These are phyloP conservation scores for Pterobdella sp. DNA, from an alignment of 2,888 invertebrate species.

Conservation along the genomic window DNA sequence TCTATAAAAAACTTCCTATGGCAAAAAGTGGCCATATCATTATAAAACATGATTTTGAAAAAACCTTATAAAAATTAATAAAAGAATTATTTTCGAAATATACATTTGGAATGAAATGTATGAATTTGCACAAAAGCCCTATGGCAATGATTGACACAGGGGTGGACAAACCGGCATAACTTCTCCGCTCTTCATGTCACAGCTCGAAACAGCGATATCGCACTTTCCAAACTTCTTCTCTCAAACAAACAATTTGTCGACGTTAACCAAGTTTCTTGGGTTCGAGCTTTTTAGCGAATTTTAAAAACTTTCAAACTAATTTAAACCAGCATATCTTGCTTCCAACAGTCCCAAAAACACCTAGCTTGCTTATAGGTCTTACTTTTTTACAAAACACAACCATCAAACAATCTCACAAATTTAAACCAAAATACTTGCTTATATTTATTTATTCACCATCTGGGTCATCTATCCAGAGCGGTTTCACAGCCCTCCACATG, in stretches of 20 bases:
- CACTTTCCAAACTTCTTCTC: slow-evolving; percentile 23
- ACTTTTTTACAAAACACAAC: not conserved
- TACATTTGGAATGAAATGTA: not conserved
- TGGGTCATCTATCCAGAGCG: slow-evolving; percentile 24
- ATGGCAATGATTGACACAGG: not conserved
- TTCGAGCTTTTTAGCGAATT: too few species aligned
- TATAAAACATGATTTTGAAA: too few species aligned
- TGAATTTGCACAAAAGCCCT: too few species aligned
- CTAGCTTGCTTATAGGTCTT: too few species aligned
- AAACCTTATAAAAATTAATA: too few species aligned
- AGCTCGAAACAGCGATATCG: slow-evolving; percentile 27
- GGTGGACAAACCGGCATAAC: slow-evolving; percentile 6
- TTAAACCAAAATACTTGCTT: not conserved
- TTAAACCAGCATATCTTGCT: too few species aligned
- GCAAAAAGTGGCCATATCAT: too few species aligned
- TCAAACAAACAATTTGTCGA: slow-evolving; percentile 5
- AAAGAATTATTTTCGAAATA: not conserved
- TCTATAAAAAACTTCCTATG: too few species aligned
- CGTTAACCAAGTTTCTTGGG: slow-evolving; percentile 27
- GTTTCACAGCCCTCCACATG: slow-evolving; percentile 31
- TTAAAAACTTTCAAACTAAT: too few species aligned
- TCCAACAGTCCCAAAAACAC: too few species aligned
- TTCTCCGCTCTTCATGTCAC: slow-evolving; percentile 32
- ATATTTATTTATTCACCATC: not conserved
- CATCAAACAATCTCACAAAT: not conserved